Base-by-base conservation (phyloP, 30 jellyfish, hydroid and myxozoan genomes). In the Aurelia sp. region DNA sequence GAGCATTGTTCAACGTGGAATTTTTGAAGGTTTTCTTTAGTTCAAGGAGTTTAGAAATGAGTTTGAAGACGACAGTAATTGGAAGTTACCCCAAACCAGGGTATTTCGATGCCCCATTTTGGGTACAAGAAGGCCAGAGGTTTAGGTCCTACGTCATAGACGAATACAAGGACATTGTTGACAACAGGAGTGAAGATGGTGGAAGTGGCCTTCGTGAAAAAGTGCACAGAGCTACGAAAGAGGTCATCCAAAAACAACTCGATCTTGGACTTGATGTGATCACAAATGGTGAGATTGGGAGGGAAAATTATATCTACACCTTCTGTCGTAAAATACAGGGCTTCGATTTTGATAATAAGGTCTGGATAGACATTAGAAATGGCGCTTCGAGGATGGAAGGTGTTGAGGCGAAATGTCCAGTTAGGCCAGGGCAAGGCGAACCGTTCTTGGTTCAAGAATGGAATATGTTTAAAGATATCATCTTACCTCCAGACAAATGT, bases 31-130 rank as follows among this genome's bases (percentile, higher is more conserved):
- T 0, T 44, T 44, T 44, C 15, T 44, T 5, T 2, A 44, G 50
- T 38, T 38, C 50, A 38, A 38, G 50, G 9, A 44, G 16, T 44
- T 44, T 44, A 44, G 55, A 31, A 47, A 72, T 57, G 83, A 17
- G 65, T 7, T 51, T 85, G 40, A 85, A 85, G 48, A 85, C 94
- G 62, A 85, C 94, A 17, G 75, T 74, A 8, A 65, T 85, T 55
- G 94, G 94, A 27, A 85, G 94, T 61, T 71, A 71, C 78, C 91
- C 94, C 10, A 72, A 72, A 61, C 90, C 94, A 4, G 90, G 62
- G 30, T 35, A 72, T 63, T 35, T 85, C 21, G 58, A 48, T 17
- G 63, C 64, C 0, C 94, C 94, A 24, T 55, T 44, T 20, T 85
- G 94, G 94, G 90, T 83, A 3, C 48, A 21, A 2, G 48, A 85